phyloP scores from a whole-genome alignment of 1,140 invertebrate species.

The Drosophila nikananu region DNA sequence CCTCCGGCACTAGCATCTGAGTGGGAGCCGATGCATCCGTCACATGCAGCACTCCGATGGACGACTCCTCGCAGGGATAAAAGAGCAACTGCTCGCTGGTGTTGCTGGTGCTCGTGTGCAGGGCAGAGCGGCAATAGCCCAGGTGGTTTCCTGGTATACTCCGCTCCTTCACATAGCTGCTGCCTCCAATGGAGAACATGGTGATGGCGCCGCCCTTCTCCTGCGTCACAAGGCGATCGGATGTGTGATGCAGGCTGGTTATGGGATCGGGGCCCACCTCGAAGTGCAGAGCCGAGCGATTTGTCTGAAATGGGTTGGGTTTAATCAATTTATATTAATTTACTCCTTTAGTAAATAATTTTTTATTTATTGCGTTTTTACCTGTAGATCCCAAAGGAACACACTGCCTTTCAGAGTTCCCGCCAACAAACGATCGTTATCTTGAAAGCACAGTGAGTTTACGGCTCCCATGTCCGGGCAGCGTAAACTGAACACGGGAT shows the following conservation, averaged over 20 bases:
- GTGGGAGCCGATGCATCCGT: constrained; percentile 86
- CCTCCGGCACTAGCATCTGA: constrained; percentile 81
- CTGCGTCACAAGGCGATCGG: constrained; percentile 88
- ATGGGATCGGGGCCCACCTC: constrained; percentile 76
- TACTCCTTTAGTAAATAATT: no score
- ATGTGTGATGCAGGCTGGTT: constrained; percentile 70
- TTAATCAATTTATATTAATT: no score
- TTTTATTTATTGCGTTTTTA: constrained; percentile 64
- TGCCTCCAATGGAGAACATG: constrained; percentile 88
- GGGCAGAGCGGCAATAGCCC: constrained; percentile 89
- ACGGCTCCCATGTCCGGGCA: constrained; percentile 89
- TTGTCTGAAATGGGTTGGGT: constrained; percentile 55
- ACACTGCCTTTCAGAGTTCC: constrained; percentile 89
- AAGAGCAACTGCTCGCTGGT: constrained; percentile 88
- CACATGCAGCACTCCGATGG: constrained; percentile 87
- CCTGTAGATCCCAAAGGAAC: constrained; percentile 90
- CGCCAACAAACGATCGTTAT: constrained; percentile 88
- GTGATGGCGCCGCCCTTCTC: constrained; percentile 89
- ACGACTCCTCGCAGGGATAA: constrained; percentile 88
- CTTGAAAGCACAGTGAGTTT: constrained; percentile 89
- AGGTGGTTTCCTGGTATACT: constrained; percentile 87
- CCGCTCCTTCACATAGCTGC: constrained; percentile 87
- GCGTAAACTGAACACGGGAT: constrained; percentile 89
- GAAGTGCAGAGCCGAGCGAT: constrained; percentile 75
- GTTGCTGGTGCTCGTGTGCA: constrained; percentile 85